phyloP scores from a whole-genome alignment of 1,140 invertebrate species.

The Drosophila nannoptera region DNA sequence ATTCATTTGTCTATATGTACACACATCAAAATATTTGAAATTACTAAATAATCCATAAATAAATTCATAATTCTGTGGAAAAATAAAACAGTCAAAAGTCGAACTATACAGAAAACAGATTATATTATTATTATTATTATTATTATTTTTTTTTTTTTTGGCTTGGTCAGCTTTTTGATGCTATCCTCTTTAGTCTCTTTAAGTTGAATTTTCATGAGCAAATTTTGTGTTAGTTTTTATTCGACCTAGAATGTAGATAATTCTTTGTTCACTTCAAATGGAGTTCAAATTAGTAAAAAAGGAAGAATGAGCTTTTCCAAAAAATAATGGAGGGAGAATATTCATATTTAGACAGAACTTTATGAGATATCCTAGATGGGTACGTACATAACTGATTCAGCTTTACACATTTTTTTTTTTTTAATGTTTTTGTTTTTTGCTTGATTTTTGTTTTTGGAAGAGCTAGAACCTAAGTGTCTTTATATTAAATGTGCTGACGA shows the following conservation, averaged over 20 bases:
- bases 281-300: not conserved
- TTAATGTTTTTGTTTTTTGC: not conserved
- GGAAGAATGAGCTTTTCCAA: too few relatives aligned
- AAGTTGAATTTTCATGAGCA: not conserved
- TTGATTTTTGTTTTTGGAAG: constrained; percentile 2
- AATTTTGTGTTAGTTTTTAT: not conserved
- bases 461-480: constrained; percentile 21
- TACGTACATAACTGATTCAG: constrained; percentile 8
- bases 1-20: not conserved
- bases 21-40: not conserved
- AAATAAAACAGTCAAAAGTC: not conserved
- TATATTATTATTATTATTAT: too few relatives aligned
- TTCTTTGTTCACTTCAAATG: not conserved
- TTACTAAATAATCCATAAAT: constrained; percentile 8
- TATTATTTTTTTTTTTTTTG: not conserved
- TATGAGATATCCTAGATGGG: constrained; percentile 12
- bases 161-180: not conserved
- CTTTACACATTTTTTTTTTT: not conserved
- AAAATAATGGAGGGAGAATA: too few relatives aligned
- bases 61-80: not conserved
- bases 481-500: constrained; percentile 13
- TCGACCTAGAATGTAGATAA: too few relatives aligned
- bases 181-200: not conserved
- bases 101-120: not conserved
- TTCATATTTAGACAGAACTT: not conserved